Percentiles rank a stretch among this genome's conserved stretches.
These are phyloP conservation scores for Hyppa rectilinea DNA, from an alignment of 2,888 invertebrate genomes.

Conservation along the genomic window DNA sequence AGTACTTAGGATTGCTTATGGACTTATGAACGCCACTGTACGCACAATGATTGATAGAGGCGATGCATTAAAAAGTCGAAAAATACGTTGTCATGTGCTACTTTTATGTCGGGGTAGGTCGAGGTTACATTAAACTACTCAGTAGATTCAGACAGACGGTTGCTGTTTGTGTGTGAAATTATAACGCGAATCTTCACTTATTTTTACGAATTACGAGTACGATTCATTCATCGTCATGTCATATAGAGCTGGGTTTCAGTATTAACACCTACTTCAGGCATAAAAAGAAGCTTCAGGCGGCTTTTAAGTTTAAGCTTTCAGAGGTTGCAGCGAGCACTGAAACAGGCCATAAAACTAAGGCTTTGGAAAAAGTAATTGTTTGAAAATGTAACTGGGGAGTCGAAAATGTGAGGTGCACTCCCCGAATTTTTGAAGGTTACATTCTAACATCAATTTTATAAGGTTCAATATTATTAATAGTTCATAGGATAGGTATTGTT, in stretches of 20 bases:
- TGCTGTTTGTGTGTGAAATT: not conserved
- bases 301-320: conserved; percentile 50
- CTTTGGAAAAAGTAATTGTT: conserved; percentile 4
- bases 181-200: not conserved
- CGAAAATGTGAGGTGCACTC: not conserved
- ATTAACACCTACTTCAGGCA: not conserved
- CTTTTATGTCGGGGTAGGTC: not conserved
- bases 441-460: not conserved
- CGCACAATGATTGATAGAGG: too few species aligned
- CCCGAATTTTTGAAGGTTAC: not conserved
- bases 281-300: conserved; percentile 30
- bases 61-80: too few species aligned
- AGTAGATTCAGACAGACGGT: not conserved
- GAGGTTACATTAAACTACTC: too few species aligned
- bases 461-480: too few species aligned
- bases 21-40: too few species aligned
- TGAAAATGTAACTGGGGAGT: conserved; percentile 9
- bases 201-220: too few species aligned
- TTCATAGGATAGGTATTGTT: too few species aligned
- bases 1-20: too few species aligned
- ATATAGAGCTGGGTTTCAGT: not conserved
- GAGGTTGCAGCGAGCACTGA: conserved; percentile 3
- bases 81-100: not conserved
- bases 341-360: conserved; percentile 17
- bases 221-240: not conserved